These are phyloP conservation scores for Phoxinus dragarum DNA, from an alignment of 2,797 vertebrate species.

Conservation along the genomic window DNA sequence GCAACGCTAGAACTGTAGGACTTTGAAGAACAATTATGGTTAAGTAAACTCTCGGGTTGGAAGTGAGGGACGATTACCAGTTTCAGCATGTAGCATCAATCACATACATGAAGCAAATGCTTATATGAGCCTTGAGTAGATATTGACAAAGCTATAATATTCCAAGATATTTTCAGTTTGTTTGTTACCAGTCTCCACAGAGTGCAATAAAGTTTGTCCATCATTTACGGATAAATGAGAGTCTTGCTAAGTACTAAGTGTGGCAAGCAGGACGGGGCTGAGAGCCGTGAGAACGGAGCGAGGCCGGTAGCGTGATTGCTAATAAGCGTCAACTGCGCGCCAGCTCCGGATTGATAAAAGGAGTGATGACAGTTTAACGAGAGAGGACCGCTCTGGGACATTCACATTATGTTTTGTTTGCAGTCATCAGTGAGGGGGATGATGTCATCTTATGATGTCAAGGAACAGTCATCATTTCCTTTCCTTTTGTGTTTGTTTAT, in stretches of 20 bases:
- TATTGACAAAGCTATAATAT: constrained; percentile 14
- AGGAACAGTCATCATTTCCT: too few species aligned
- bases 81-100: not conserved
- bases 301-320: too few species aligned
- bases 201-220: not conserved
- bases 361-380: too few species aligned
- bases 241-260: not conserved
- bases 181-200: not conserved
- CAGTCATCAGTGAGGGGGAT: too few species aligned
- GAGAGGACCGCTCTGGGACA: too few species aligned
- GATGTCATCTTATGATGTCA: too few species aligned
- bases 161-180: not conserved
- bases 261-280: too few species aligned
- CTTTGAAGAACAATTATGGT: not conserved
- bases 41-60: not conserved
- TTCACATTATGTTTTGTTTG: too few species aligned
- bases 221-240: not conserved
- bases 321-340: too few species aligned
- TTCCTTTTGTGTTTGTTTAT: too few species aligned
- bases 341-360: too few species aligned
- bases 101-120: not conserved
- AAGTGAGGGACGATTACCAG: not conserved
- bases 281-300: too few species aligned
- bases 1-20: not conserved
- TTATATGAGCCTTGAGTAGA: not conserved